Conservation (phyloP, 2,888 invertebrate species). For the Campoletis raptor region DNA sequence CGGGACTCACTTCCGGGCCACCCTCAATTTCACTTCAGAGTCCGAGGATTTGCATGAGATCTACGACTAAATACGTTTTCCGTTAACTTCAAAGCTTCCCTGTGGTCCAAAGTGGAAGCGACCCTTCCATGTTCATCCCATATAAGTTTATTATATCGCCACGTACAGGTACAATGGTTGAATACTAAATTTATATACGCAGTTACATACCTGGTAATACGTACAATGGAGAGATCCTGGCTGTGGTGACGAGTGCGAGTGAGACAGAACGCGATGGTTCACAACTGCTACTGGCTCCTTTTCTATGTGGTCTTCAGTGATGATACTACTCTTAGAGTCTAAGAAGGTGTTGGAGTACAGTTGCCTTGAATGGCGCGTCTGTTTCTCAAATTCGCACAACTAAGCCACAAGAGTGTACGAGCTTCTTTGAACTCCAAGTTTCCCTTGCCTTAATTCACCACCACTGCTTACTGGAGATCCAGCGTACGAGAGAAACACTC, state of each 20-base stretch:
- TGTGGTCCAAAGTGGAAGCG: constrained; percentile 18
- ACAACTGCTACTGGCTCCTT: constrained; percentile 25
- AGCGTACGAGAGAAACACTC: constrained; percentile 16
- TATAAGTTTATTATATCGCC: constrained; percentile 11
- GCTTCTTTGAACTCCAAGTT: constrained; percentile 42
- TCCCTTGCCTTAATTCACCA: constrained; percentile 44
- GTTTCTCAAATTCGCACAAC: constrained; percentile 54
- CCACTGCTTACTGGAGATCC: constrained; percentile 7
- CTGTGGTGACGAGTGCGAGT: constrained; percentile 2
- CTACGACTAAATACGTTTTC: constrained; percentile 47
- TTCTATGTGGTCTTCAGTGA: constrained; percentile 24
- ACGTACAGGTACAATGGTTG: constrained; percentile 8
- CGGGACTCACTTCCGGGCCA: neutral
- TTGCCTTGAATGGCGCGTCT: constrained; percentile 39
- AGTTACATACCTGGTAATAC: constrained; percentile 51
- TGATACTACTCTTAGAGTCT: constrained; percentile 36
- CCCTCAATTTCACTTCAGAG: neutral
- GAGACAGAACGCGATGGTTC: neutral
- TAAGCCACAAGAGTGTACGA: constrained; percentile 43
- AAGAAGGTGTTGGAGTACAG: constrained; percentile 24
- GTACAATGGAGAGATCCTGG: constrained; percentile 34
- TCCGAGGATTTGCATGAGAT: constrained; percentile 56
- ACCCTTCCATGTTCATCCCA: neutral
- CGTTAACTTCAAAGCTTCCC: constrained; percentile 54
- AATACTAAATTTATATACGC: constrained; percentile 11